Base-by-base conservation (phyloP, 2,888 invertebrate species). In the Eurois occulta region DNA sequence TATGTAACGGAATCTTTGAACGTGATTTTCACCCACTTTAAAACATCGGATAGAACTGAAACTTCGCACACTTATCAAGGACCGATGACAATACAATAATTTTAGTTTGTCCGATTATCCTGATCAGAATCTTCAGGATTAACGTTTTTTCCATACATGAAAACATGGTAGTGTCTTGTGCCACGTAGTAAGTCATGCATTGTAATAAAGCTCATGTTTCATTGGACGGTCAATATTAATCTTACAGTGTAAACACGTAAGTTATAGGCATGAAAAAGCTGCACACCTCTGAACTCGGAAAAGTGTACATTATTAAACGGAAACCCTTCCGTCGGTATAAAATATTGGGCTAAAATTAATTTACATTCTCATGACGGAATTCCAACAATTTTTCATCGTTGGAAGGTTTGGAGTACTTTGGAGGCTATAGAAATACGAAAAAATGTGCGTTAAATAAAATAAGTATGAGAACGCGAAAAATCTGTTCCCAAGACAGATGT, bases 331-430 rank as follows among this genome's bases (percentile, higher is more conserved):
- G 41, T 28, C 18, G 1, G 41, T 13, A 41, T 13, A 5, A 24
- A 81, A 81, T 81, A 48, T 48, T n/a, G 41, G 38, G 16, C n/a
- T 35, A 2, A 58, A 81, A 66, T 81, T 48, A 48, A 46, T 81
- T 80, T 55, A 32, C 18, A 38, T 55, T 35, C 48, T 58, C 18
- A 24, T 48, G n/a, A 48, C 48, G n/a, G 74, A 81, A 78, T 78
- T 58, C 28, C 41, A 58, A n/a, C 1, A 58, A 48, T 13, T 48
- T 65, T 65, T 65, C 48, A 48, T 28, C 10, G 41, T 2, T 41
- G 16, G 0, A 65, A 65, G 64, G 60, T 21, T 62, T 64, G 10
- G 46, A n/a, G n/a, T n/a, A n/a, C n/a, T n/a, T n/a, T n/a, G n/a
- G n/a, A n/a, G 41, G 32, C 13, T 21, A 32, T 41, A 18, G 35